Conservation (phyloP, 2,797 vertebrate species). For the Smutsia temminckii region DNA sequence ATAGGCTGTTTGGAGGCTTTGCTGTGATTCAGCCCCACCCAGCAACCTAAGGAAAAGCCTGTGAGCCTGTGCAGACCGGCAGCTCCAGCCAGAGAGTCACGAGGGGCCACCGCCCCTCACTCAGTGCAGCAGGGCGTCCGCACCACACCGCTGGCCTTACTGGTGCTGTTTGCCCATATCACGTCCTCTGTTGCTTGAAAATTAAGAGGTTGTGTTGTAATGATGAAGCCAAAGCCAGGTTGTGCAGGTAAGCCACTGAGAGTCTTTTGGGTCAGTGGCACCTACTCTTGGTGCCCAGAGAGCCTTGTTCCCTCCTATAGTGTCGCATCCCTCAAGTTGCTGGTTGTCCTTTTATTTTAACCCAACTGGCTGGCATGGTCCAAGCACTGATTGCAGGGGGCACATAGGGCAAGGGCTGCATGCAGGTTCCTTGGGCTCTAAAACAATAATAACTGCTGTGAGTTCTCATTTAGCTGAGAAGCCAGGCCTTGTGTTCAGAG, state of each 20-base stretch:
- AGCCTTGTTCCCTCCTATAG: slow-evolving; percentile 43
- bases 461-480: neutral
- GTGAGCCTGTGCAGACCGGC: neutral
- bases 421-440: neutral
- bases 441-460: neutral
- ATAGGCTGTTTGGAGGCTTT: neutral
- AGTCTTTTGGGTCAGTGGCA: slow-evolving; percentile 70
- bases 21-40: neutral
- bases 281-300: slow-evolving; percentile 81
- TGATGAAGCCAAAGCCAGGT: neutral
- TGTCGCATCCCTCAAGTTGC: slow-evolving; percentile 9
- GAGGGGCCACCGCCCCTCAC: accelerated
- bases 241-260: neutral
- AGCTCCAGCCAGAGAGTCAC: neutral
- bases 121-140: accelerated
- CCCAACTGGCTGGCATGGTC: slow-evolving; percentile 18
- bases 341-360: slow-evolving; percentile 79
- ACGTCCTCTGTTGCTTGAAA: neutral
- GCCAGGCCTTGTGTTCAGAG: neutral
- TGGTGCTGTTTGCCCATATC: neutral
- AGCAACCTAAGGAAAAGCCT: neutral
- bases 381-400: slow-evolving; percentile 76
- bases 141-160: neutral
- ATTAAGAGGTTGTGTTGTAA: neutral
- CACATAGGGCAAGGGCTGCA: slow-evolving; percentile 41